These are phyloP conservation scores for Chiroxiphia lanceolata DNA, from an alignment of 2,797 vertebrate genomes.

Conservation along the genomic window DNA sequence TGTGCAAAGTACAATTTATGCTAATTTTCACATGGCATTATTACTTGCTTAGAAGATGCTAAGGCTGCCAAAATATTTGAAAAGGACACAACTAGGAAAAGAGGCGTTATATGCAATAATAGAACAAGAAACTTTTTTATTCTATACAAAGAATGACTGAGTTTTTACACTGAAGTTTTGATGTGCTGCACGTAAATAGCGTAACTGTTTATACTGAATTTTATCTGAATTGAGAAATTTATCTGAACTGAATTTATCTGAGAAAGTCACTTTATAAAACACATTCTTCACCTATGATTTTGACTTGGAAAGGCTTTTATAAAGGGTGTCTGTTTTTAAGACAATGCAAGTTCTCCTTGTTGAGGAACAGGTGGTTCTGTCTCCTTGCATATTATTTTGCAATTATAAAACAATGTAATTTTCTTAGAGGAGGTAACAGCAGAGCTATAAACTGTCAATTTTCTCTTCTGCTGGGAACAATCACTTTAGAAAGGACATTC, in stretches of 20 bases:
- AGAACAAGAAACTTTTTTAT: constrained; percentile 63
- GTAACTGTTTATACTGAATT: neutral
- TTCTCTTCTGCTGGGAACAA: constrained; percentile 31
- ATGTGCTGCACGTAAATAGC: constrained; percentile 25
- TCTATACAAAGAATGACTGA: constrained; percentile 53
- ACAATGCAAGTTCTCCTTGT: neutral
- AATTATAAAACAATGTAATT: constrained; percentile 40
- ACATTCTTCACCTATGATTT: neutral
- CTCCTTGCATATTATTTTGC: constrained; percentile 41
- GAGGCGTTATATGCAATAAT: constrained; percentile 21
- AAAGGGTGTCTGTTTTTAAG: constrained; percentile 30
- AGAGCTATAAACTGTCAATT: constrained; percentile 10
- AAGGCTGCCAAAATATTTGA: constrained; percentile 27
- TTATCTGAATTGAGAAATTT: neutral
- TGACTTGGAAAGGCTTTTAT: constrained; percentile 10
- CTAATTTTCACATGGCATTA: neutral
- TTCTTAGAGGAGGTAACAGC: constrained; percentile 25
- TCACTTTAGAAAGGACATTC: constrained; percentile 16
- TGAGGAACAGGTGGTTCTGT: constrained; percentile 36
- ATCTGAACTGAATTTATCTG: neutral
- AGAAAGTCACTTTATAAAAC: constrained; percentile 15
- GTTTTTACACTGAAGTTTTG: constrained; percentile 39
- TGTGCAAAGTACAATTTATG: constrained; percentile 33
- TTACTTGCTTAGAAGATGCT: neutral
- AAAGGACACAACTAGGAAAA: constrained; percentile 36